Conservation (phyloP, 2,888 invertebrate species). For the Dermolepida albohirtum region DNA sequence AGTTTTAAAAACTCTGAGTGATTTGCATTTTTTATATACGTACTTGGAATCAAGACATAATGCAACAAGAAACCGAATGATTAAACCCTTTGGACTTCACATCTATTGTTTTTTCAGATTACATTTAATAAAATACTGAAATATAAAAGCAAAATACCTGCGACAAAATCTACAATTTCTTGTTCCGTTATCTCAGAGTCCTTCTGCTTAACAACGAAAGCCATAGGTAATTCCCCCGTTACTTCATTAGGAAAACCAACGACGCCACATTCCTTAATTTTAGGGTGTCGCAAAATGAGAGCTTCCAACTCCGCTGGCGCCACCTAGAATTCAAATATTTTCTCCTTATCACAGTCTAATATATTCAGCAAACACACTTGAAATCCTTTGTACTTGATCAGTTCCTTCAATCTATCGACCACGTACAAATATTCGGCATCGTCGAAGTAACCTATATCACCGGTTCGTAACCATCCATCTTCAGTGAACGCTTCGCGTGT, state of each 20-base stretch:
- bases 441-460: slow-evolving; percentile 70
- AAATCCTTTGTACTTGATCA: slow-evolving; percentile 72
- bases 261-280: slow-evolving; percentile 83
- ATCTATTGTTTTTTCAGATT: too few relatives aligned
- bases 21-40: too few relatives aligned
- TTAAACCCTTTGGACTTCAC: too few relatives aligned
- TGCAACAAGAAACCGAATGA: too few relatives aligned
- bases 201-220: slow-evolving; percentile 77
- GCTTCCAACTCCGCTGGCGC: slow-evolving; percentile 89
- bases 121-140: too few relatives aligned
- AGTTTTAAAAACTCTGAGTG: too few relatives aligned
- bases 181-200: slow-evolving; percentile 65
- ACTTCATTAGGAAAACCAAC: slow-evolving; percentile 80
- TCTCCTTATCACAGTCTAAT: background rate
- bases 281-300: slow-evolving; percentile 76
- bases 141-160: slow-evolving; percentile 50
- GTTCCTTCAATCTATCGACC: slow-evolving; percentile 80
- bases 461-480: slow-evolving; percentile 78
- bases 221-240: slow-evolving; percentile 81
- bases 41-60: too few relatives aligned
- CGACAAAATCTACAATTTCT: slow-evolving; percentile 63
- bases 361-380: background rate
- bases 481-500: slow-evolving; percentile 73
- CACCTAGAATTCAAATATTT: slow-evolving; percentile 71
- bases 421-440: slow-evolving; percentile 74